phyloP scores from a whole-genome alignment of 2,113 vertebrate genomes.

The Phalacrocorax brasilianus region DNA sequence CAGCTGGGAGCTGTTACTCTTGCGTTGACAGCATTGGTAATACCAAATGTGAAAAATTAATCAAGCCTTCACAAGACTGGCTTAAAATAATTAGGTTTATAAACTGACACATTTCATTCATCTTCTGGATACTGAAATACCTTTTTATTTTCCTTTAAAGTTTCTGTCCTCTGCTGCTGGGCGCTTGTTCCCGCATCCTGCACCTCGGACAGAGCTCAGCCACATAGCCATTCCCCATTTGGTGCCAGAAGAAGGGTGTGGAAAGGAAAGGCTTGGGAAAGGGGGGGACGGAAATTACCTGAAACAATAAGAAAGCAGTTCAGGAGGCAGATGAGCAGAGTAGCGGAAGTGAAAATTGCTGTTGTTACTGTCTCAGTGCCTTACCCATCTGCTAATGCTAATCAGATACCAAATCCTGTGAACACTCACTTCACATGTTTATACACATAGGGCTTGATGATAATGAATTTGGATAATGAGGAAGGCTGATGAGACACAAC shows the following conservation, averaged over 20 bases:
- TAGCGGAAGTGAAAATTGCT: background rate
- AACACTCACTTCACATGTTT: background rate
- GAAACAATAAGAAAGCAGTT: background rate
- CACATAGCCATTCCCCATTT: accelerated
- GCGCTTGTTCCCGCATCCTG: accelerated
- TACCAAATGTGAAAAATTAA: background rate
- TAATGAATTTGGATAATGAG: background rate
- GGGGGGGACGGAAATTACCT: background rate
- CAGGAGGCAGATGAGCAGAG: background rate
- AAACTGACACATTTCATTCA: background rate
- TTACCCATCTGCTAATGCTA: background rate
- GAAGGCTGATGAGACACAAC: background rate
- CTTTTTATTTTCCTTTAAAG: background rate
- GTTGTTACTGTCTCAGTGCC: background rate
- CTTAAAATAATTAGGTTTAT: background rate
- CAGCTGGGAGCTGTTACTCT: background rate
- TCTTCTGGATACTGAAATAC: background rate
- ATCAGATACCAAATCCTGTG: background rate
- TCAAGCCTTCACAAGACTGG: background rate
- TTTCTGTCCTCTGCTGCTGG: background rate
- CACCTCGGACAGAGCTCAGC: background rate
- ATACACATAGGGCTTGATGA: background rate
- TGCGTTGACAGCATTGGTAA: background rate
- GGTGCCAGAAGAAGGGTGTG: background rate
- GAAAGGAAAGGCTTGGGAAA: background rate